A percentile compares a stretch with the other conserved stretches of the same genome.
These are phyloP conservation scores for Bubo blakistoni DNA, from an alignment of 2,113 vertebrate genomes.

Conservation along the genomic window DNA sequence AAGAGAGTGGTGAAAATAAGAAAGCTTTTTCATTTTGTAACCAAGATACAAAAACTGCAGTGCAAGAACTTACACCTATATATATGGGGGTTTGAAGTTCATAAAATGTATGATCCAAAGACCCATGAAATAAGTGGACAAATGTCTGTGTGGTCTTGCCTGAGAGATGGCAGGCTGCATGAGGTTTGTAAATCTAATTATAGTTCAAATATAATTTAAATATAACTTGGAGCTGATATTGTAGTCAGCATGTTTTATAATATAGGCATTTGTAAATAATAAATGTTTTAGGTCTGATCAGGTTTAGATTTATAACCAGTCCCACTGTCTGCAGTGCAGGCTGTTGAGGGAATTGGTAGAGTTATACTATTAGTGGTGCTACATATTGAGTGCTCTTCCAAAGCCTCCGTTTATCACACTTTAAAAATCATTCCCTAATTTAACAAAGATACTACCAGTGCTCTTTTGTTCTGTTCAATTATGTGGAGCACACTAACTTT, in stretches of 20 bases:
- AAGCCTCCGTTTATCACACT: slow-evolving; percentile 61
- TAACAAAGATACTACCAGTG: slow-evolving; percentile 57
- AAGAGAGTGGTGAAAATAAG: not conserved
- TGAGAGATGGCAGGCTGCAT: not conserved
- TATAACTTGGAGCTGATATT: not conserved
- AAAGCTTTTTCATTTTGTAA: not conserved
- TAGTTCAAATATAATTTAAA: not conserved
- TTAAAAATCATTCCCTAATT: slow-evolving; percentile 70
- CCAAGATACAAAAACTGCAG: not conserved
- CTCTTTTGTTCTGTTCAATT: slow-evolving; percentile 71
- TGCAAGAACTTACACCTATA: not conserved
- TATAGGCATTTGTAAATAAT: not conserved
- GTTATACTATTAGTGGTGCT: slow-evolving; percentile 35
- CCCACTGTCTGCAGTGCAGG: not conserved
- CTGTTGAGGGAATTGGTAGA: slow-evolving; percentile 5
- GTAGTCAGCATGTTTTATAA: slow-evolving; percentile 14
- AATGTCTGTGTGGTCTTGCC: not conserved
- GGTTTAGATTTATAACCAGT: slow-evolving; percentile 36
- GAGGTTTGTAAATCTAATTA: slow-evolving; percentile 19
- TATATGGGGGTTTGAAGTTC: not conserved
- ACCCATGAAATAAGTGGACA: not conserved
- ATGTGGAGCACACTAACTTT: slow-evolving; percentile 36
- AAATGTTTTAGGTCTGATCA: not conserved
- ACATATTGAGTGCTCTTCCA: slow-evolving; percentile 43
- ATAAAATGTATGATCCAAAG: not conserved